Evolutionary conservation across 1,140 invertebrate genomes (phyloP).

Genomic region (Agraylea sexmaculata): DNA sequence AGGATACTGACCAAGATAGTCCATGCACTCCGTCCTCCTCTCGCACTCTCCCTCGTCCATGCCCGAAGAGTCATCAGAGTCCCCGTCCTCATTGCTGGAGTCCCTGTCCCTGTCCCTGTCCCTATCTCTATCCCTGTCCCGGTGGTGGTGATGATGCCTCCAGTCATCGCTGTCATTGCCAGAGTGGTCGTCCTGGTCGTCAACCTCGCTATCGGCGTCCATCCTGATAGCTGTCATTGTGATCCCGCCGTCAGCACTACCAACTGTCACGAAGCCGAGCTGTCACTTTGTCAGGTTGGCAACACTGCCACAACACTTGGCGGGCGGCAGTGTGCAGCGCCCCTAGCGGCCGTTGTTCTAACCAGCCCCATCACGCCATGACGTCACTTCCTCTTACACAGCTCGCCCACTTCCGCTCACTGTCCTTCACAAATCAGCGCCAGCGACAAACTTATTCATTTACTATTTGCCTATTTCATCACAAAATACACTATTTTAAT

Average conservation of each 20-base stretch:
- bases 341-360: constrained; percentile 10
- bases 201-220: constrained; percentile 43
- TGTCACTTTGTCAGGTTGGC: constrained; percentile 5
- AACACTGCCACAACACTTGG: no score
- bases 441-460: neutral
- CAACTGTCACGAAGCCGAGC: neutral
- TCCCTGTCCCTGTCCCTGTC: constrained; percentile 51
- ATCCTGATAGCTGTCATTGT: constrained; percentile 44
- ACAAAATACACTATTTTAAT: neutral
- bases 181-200: constrained; percentile 40
- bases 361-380: constrained; percentile 6
- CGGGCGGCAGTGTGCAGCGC: neutral
- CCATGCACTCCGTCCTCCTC: constrained; percentile 66
- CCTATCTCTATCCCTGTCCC: constrained; percentile 44
- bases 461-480: neutral
- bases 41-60: constrained; percentile 91
- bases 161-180: no score
- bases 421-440: no score
- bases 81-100: constrained; percentile 56
- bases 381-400: constrained; percentile 6
- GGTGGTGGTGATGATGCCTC: constrained; percentile 47
- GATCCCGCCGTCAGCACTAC: neutral
- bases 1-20: constrained; percentile 53
- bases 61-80: constrained; percentile 72
- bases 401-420: neutral